phyloP scores from a whole-genome alignment of 2,113 vertebrate species.

The Cynoglossus semilaevis region DNA sequence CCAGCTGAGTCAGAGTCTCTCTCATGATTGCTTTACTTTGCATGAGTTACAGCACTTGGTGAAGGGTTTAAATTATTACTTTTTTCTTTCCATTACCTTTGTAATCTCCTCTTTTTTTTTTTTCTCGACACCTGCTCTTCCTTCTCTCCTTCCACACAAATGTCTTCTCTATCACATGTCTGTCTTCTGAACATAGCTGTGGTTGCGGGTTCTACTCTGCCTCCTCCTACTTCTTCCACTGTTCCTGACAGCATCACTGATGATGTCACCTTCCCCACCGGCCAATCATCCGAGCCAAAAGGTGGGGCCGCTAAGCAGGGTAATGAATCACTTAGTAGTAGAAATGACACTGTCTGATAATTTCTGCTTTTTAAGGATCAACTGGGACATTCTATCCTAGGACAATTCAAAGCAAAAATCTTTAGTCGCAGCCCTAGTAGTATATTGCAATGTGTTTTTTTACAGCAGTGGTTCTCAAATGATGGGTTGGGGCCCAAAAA shows the following conservation, averaged over 20 bases:
- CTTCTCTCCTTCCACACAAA: constrained; percentile 14
- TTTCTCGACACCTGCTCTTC: background rate
- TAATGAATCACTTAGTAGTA: constrained; percentile 34
- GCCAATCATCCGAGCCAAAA: constrained; percentile 66
- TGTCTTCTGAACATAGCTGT: constrained; percentile 70
- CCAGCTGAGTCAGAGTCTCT: constrained; percentile 2
- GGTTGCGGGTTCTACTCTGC: constrained; percentile 73
- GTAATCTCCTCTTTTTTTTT: constrained; percentile 12
- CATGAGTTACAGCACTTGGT: constrained; percentile 54
- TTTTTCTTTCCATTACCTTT: constrained; percentile 30
- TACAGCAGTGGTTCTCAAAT: too few relatives aligned
- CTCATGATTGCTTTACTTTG: constrained; percentile 31
- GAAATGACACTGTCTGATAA: background rate
- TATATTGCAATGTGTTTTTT: too few relatives aligned
- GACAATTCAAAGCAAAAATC: too few relatives aligned
- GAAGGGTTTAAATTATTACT: constrained; percentile 26
- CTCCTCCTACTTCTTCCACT: constrained; percentile 68
- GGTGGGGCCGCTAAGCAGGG: constrained; percentile 56
- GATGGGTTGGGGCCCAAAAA: too few relatives aligned
- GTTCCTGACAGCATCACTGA: constrained; percentile 72
- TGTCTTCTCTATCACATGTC: constrained; percentile 36
- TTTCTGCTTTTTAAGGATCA: too few relatives aligned
- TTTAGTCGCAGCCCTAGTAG: too few relatives aligned
- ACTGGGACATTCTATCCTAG: too few relatives aligned
- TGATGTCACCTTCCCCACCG: constrained; percentile 65